phyloP scores from a whole-genome alignment of 1,140 invertebrate genomes.

The Ostrea denselamellosa region DNA sequence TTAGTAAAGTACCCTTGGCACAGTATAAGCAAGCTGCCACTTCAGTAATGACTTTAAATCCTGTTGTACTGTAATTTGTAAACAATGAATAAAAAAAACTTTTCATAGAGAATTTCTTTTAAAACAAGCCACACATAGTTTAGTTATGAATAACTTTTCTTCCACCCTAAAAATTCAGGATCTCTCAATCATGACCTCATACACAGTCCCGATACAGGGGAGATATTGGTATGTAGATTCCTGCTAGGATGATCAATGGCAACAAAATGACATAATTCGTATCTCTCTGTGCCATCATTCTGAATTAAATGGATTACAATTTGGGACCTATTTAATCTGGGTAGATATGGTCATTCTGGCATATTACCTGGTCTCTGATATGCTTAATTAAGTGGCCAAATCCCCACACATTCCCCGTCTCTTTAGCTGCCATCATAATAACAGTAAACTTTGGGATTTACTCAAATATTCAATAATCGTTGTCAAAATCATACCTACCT shows the following conservation, averaged over 20 bases:
- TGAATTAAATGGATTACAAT: constrained; percentile 15
- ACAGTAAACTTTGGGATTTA: not conserved
- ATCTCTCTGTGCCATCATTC: not conserved
- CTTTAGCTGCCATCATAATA: not conserved
- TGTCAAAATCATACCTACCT: not conserved
- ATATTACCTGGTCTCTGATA: not conserved
- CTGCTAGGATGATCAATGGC: not conserved
- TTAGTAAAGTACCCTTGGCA: too few relatives aligned
- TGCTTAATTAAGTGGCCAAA: constrained; percentile 9
- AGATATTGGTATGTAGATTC: constrained; percentile 20
- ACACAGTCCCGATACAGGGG: not conserved
- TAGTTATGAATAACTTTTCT: too few relatives aligned
- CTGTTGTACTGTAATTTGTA: too few relatives aligned
- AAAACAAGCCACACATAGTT: too few relatives aligned
- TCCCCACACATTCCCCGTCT: not conserved
- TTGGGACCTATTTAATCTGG: not conserved
- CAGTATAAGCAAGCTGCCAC: too few relatives aligned
- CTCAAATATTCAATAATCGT: not conserved
- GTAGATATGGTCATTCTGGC: not conserved
- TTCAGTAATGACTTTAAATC: too few relatives aligned
- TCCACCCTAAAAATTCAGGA: too few relatives aligned
- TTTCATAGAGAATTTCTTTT: too few relatives aligned
- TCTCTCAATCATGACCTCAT: not conserved
- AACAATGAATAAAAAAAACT: too few relatives aligned
- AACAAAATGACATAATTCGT: not conserved